Evolutionary conservation across 2,888 invertebrate genomes (phyloP), one percentile per base, ranked within the genome.

Genomic region (Hoplodrina blanda): DNA sequence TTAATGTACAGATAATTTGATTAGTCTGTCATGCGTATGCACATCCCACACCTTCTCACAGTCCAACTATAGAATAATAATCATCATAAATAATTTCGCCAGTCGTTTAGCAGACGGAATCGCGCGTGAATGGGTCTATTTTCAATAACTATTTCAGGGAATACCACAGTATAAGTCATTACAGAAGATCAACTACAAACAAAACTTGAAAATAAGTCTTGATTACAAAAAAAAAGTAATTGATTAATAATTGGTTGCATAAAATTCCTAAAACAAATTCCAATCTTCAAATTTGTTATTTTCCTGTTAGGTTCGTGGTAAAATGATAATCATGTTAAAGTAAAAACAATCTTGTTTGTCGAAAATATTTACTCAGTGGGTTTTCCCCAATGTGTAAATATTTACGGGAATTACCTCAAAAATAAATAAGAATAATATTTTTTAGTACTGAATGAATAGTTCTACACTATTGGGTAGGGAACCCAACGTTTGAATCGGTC

Each of bases 111-210:
- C 55, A 69, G 69, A 73, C 77, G 60, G 15, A 46, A 62, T 69
- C 63, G 63, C 57, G 25, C 49, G 62, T 76, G 70, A 62, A 66
- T 71, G 60, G 60, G 53, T 50, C 49, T 78, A 78, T 74, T 78
- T 82, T 60, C 50, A 77, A 77, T 62, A 67, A 67, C 61, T 71
- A 77, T 81, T 78, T 77, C 55, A 49, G 64, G 37, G 30, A 77
- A 33, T 62, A 49, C 25, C 66, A 64, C 37, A 54, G 66, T 57
- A 4, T 13, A 53, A 3, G 0, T 17, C n/a, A 41, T 4, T 15
- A 8, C 72, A 64, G 78, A 62, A 56, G 25, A 4, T 41, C 20
- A 60, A 80, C 19, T 59, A 25, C 13, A 57, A 53, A 57, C 37
- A 30, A 52, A 60, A 19, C 17, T 50, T n/a, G 2, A 6, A 46